Base-by-base conservation (phyloP, 1,140 invertebrate genomes). In the Lasioglossum albipes region DNA sequence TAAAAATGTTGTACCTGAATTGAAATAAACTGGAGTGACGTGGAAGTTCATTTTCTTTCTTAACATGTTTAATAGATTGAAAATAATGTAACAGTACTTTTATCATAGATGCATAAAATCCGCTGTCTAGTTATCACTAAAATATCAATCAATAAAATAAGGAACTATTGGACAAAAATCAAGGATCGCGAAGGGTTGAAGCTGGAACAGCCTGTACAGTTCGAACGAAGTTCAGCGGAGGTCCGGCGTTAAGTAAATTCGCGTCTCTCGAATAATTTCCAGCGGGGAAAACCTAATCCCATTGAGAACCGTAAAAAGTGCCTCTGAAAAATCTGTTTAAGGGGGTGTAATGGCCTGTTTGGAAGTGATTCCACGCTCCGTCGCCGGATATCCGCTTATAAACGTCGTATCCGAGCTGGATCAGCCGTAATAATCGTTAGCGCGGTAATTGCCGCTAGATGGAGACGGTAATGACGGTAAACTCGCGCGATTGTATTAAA, bases 401-500 rank as follows among this genome's bases (percentile, higher is more conserved):
- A 76, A 77, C 59, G 65, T 65, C 42, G 79, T 76, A 85, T 85
- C 71, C 62, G 42, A 41, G 22, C 52, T 27, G 59, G 54, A 85
- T 85, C 79, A 59, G 49, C 52, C 41, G 65, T 75, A 66, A 85
- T 85, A 85, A 85, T 71, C 84, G 79, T 85, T 85, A 85, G 74
- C 69, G 27, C 36, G 61, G 75, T 85, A 85, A 85, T 85, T 82
- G 74, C 42, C 49, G 42, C 13, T 80, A 66, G 84, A 61, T 72
- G 75, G 72, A 62, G 65, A 20, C 64, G 75, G 81, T 79, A 85
- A 86, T 83, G 84, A 86, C 67, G 73, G 59, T 80, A 85, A 85
- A 86, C 75, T 86, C 67, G 74, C 54, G 83, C 81, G 81, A 89
- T 88, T 85, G 84, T 84, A 74, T 87, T 88, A 83, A 88, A 88